Evolutionary conservation across 2,113 vertebrate species (phyloP).

Genomic region (Paramisgurnus dabryanus): DNA sequence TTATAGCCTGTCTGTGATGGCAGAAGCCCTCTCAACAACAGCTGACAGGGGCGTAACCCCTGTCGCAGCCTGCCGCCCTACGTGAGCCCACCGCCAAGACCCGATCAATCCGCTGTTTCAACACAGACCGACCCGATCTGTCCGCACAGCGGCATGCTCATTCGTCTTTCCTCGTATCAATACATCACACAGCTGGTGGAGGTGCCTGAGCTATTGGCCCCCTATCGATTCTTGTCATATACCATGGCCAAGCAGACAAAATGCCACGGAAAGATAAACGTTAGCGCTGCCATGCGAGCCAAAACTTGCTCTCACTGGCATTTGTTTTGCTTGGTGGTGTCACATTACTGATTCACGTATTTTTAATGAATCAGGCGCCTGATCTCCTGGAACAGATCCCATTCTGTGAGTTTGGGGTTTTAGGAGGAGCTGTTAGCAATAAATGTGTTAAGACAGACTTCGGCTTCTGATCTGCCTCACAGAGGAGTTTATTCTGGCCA

Average conservation of each 20-base stretch:
- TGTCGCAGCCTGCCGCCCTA: background rate
- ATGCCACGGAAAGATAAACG: slow-evolving; percentile 6
- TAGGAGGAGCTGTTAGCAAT: background rate
- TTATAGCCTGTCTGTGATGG: slow-evolving; percentile 5
- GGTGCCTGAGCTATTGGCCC: slow-evolving; percentile 10
- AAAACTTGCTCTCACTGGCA: slow-evolving; percentile 6
- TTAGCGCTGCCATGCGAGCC: background rate
- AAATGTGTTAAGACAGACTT: background rate
- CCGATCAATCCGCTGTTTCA: slow-evolving; percentile 15
- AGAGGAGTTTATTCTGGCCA: no score
- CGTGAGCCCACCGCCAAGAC: background rate
- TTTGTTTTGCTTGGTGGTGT: slow-evolving; percentile 5
- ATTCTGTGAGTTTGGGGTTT: background rate
- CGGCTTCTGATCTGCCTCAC: no score
- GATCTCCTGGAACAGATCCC: background rate
- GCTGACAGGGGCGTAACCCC: slow-evolving; percentile 4
- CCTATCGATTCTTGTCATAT: slow-evolving; percentile 28
- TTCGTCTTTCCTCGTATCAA: slow-evolving; percentile 33
- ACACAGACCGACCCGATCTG: slow-evolving; percentile 9
- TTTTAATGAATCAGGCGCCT: background rate
- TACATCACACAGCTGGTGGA: slow-evolving; percentile 31
- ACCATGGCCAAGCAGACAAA: slow-evolving; percentile 7
- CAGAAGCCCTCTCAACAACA: slow-evolving; percentile 12
- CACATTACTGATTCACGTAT: background rate
- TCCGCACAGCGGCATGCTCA: background rate